Base-by-base conservation (phyloP, 2,888 invertebrate genomes). In the Oscheius sp. region DNA sequence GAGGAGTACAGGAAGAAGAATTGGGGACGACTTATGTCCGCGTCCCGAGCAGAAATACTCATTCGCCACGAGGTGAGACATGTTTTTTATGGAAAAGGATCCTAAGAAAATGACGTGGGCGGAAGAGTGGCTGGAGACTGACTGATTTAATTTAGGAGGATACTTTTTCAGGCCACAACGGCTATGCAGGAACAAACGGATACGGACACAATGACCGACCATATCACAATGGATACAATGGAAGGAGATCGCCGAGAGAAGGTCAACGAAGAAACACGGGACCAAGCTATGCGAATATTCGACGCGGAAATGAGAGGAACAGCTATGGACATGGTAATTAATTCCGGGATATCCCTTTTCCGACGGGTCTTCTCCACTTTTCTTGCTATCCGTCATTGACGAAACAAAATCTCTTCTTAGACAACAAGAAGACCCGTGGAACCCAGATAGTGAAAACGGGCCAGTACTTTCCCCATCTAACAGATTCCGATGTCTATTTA, bases 121-220 rank as follows among this genome's bases (percentile, higher is more conserved):
- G 12, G 55, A 49, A 7, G 21, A 49, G 21, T 49, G 49, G 13
- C 49, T 18, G 49, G 49, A 49, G 49, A 49, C 9, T 45, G 49
- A 18, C 21, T 16, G 49, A 18, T 49, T 49, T 21, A 49, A 21
- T 21, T 49, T 49, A 5, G 49, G 13, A 41, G 16, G 45, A 29
- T 27, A 25, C 29, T 25, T 29, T 63, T 63, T 45, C 43, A 63
- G 46, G 43, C 16, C 63, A 63, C 41, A 63, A 63, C 16, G 63
- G 63, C 1, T 63, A 66, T 52, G 29, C 16, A 23, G 64, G 66
- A n/a, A 52, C 52, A 27, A 66, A 66, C 52, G 66, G 66, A 23
- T 66, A 27, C 35, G 21, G 49, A 1, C 41, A 21, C 25, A 35
- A 45, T 9, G 35, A 35, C 35, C 35, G 35, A 9, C 16, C 46